Evolutionary conservation across 1,140 invertebrate species (phyloP), one percentile per base, ranked within the genome.

Genomic region (Gerris buenoi): DNA sequence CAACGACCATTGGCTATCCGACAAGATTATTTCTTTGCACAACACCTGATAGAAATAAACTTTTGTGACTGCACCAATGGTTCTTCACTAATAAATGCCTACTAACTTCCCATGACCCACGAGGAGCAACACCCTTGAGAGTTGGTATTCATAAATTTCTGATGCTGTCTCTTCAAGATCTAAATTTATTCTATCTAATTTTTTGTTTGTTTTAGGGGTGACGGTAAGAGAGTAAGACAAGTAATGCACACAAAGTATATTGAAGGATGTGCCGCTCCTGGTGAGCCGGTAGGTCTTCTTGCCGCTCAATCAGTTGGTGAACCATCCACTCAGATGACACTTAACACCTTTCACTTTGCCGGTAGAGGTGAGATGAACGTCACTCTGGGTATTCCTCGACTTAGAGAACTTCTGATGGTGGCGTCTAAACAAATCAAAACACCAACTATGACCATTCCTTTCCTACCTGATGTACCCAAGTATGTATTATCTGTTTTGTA

Each of bases 351-450:
- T 79, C 97, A 99, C 76, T 98, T 98, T 80, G 97, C 97, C 72
- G 97, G 97, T 77, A 86, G 95, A 80, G 95, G 96, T 82, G 97
- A 99, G 79, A 98, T 99, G 95, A 99, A 99, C 78, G 95, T 99
- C 0, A 99, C 97, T 0, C 81, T 99, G 0, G 96, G 93, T 84
- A 98, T 98, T 71, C 97, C 96, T 0, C 84, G 97, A 72, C 79
- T 99, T 1, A 81, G 95, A 74, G 97, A 99, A 84, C 96, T 99
- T 70, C 79, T 99, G 0, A 97, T 98, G 93, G 89, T 91, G 70
- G 95, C 94, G 0, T 91, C 91, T 0, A 86, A 85, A 15, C 81
- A 80, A 61, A 91, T 98, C 18, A 94, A 95, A 77, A 99, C 97
- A 18, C 97, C 97, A 0, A 90, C 86, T 57, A 94, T 98, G 92